Conservation (phyloP, 1,140 invertebrate species). For the Sycophaga agraensis region DNA sequence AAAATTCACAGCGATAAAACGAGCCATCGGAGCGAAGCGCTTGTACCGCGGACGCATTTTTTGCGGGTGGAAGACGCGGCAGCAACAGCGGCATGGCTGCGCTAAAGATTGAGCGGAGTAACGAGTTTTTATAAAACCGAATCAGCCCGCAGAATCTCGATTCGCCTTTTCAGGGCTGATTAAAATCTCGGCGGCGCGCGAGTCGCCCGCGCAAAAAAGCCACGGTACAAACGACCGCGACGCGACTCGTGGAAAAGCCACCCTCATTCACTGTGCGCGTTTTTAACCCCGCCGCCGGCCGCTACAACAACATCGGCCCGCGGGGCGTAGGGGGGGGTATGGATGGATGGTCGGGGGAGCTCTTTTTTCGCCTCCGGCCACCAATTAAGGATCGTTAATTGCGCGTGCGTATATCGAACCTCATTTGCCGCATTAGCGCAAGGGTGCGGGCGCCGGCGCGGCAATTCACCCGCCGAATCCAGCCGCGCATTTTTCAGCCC, state of each 20-base stretch:
- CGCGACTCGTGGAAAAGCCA: neutral
- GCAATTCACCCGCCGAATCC: neutral
- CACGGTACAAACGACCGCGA: slow-evolving; percentile 8
- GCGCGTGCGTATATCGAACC: neutral
- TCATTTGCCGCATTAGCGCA: slow-evolving; percentile 17
- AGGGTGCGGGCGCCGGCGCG: neutral
- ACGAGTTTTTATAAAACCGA: slow-evolving; percentile 24
- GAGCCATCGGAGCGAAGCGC: neutral
- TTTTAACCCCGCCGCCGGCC: too few relatives aligned
- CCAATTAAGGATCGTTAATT: slow-evolving; percentile 26
- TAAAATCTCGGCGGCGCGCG: slow-evolving; percentile 25
- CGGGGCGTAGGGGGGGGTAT: too few relatives aligned
- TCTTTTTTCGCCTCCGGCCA: too few relatives aligned
- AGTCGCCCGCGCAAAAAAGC: slow-evolving; percentile 1
- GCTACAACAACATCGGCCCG: too few relatives aligned
- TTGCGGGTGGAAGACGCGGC: too few relatives aligned
- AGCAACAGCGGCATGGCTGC: neutral
- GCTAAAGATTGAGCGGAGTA: too few relatives aligned
- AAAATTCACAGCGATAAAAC: slow-evolving; percentile 26
- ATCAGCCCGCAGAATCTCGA: slow-evolving; percentile 34
- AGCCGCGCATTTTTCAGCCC: neutral
- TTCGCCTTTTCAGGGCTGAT: slow-evolving; percentile 32
- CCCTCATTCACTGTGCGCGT: too few relatives aligned
- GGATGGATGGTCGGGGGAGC: too few relatives aligned
- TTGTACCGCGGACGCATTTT: too few relatives aligned